A percentile compares a stretch with the other conserved stretches of the same genome.
phyloP scores from a whole-genome alignment of 53 echinoderm and acorn worm genomes.

The Holothuria scabra region DNA sequence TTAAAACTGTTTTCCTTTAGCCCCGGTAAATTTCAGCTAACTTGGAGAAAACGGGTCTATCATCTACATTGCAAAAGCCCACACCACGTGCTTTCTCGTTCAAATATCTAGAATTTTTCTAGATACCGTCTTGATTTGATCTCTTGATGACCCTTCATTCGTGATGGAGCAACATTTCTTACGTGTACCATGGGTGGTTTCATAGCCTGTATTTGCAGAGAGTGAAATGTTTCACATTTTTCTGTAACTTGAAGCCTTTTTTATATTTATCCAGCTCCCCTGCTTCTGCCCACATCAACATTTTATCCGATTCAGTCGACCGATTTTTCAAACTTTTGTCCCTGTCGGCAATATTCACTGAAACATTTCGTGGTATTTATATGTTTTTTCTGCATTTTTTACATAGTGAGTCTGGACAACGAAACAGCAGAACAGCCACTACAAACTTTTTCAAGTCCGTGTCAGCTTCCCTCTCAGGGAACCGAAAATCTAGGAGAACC shows the following conservation, averaged over 20 bases:
- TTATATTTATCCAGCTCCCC: background rate
- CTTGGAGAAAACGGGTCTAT: too few relatives aligned
- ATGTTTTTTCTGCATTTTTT: slow-evolving; percentile 1
- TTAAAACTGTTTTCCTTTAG: too few relatives aligned
- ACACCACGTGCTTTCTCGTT: too few relatives aligned
- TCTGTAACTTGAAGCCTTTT: slow-evolving; percentile 22
- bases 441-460: slow-evolving; percentile 23
- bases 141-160: too few relatives aligned
- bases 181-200: too few relatives aligned
- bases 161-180: too few relatives aligned
- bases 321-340: slow-evolving; percentile 13
- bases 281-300: background rate
- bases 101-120: too few relatives aligned
- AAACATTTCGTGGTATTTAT: slow-evolving; percentile 18
- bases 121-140: too few relatives aligned
- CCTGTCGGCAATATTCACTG: slow-evolving; percentile 16
- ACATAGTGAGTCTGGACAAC: slow-evolving; percentile 26
- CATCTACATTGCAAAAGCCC: too few relatives aligned
- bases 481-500: slow-evolving; percentile 20
- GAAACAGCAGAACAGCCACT: slow-evolving; percentile 6
- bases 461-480: slow-evolving; percentile 35
- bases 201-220: too few relatives aligned
- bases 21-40: too few relatives aligned
- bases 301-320: slow-evolving; percentile 21
- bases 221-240: slow-evolving; percentile 40